Conservation (phyloP, 2,797 vertebrate species). For the Acridotheres tristis region DNA sequence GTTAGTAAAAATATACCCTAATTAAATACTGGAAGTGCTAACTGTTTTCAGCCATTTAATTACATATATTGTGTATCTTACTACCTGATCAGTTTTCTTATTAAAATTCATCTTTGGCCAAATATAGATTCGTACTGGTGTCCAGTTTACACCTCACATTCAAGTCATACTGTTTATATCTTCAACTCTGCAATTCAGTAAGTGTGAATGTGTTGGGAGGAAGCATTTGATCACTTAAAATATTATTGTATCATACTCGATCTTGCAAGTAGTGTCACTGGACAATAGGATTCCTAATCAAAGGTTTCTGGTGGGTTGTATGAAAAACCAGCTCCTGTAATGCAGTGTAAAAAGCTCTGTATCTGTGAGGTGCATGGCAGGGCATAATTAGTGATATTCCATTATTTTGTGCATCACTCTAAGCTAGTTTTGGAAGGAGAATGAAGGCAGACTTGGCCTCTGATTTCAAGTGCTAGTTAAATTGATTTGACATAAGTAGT, state of each 20-base stretch:
- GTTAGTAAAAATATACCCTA: neutral
- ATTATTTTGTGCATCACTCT: neutral
- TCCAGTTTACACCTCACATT: neutral
- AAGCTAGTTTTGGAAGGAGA: neutral
- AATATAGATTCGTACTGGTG: neutral
- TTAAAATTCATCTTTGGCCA: neutral
- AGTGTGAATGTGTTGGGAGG: neutral
- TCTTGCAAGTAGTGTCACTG: neutral
- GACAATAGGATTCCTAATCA: neutral
- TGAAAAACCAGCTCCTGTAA: neutral
- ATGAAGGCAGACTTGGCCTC: neutral
- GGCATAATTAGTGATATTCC: neutral
- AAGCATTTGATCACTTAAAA: neutral
- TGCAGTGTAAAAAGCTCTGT: neutral
- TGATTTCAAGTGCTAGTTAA: neutral
- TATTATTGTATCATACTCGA: neutral
- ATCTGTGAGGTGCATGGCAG: neutral
- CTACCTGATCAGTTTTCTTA: neutral
- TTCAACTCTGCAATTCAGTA: neutral
- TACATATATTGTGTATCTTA: neutral
- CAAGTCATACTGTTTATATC: neutral
- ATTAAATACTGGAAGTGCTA: neutral
- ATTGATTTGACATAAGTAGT: neutral
- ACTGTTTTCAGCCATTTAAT: neutral
- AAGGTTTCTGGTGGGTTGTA: neutral